Conservation (phyloP, 2,797 vertebrate species). For the Loris lydekkerianus region DNA sequence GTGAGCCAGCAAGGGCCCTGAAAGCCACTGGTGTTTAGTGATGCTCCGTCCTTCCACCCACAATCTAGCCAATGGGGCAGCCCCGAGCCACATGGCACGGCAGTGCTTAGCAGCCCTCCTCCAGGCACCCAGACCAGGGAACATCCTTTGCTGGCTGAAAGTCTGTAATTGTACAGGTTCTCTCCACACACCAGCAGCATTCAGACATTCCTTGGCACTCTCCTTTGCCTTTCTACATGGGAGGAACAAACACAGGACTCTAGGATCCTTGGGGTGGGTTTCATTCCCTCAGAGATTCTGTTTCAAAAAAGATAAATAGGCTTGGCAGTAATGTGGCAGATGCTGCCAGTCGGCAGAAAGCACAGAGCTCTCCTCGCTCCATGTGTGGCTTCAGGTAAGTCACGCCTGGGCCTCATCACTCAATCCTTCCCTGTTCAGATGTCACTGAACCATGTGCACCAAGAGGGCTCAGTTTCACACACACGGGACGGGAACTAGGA, state of each 20-base stretch:
- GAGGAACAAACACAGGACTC: background rate
- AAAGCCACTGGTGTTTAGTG: background rate
- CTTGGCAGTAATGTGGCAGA: background rate
- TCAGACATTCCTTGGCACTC: background rate
- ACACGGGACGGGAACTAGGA: background rate
- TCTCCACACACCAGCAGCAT: background rate
- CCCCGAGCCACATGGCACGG: accelerated
- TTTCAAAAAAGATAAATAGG: background rate
- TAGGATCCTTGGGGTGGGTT: background rate
- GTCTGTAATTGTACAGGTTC: background rate
- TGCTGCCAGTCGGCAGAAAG: background rate
- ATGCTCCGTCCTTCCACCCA: background rate
- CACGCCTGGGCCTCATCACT: background rate
- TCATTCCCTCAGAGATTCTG: slow-evolving; percentile 12
- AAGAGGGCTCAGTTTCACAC: background rate
- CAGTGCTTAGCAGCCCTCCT: background rate
- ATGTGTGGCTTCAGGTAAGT: background rate
- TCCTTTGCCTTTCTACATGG: background rate
- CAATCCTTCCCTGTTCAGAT: background rate
- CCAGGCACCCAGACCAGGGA: background rate
- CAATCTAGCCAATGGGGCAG: background rate
- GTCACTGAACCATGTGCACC: background rate
- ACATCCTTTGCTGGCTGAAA: background rate
- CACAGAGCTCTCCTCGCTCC: background rate
- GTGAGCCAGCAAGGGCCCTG: background rate